A percentile compares a stretch with the other conserved stretches of the same genome.
Conservation (phyloP, 2,113 vertebrate species). For the Atlantisia rogersi region DNA sequence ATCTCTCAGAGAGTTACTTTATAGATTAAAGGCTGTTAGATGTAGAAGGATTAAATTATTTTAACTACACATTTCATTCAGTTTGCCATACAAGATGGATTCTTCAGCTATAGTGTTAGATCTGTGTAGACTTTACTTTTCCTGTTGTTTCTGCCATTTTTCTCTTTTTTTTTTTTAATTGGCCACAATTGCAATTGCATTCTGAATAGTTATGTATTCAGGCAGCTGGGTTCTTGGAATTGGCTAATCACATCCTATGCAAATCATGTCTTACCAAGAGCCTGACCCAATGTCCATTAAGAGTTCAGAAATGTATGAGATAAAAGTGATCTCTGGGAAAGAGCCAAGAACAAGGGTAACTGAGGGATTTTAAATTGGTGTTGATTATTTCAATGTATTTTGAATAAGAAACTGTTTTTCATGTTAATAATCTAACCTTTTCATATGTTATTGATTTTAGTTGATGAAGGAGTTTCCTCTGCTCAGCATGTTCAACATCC, state of each 20-base stretch:
- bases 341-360: not conserved
- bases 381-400: not conserved
- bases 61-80: not conserved
- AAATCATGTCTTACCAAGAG: not conserved
- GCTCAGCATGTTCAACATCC: slow-evolving; percentile 99
- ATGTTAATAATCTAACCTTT: slow-evolving; percentile 29
- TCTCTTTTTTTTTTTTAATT: not conserved
- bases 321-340: not conserved
- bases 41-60: not conserved
- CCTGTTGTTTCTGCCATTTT: not conserved
- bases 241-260: not conserved
- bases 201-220: not conserved
- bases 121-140: not conserved
- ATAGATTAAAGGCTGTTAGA: not conserved
- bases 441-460: slow-evolving; percentile 79
- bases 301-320: not conserved
- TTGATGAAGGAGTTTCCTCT: slow-evolving; percentile 99
- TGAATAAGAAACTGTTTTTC: not conserved
- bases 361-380: not conserved
- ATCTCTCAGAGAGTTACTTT: not conserved
- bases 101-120: not conserved
- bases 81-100: not conserved
- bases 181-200: not conserved
- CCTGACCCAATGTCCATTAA: not conserved
- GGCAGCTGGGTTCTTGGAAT: not conserved